These are phyloP conservation scores for Aleiodes sp. DNA, from an alignment of 1,140 invertebrate species.

Conservation along the genomic window DNA sequence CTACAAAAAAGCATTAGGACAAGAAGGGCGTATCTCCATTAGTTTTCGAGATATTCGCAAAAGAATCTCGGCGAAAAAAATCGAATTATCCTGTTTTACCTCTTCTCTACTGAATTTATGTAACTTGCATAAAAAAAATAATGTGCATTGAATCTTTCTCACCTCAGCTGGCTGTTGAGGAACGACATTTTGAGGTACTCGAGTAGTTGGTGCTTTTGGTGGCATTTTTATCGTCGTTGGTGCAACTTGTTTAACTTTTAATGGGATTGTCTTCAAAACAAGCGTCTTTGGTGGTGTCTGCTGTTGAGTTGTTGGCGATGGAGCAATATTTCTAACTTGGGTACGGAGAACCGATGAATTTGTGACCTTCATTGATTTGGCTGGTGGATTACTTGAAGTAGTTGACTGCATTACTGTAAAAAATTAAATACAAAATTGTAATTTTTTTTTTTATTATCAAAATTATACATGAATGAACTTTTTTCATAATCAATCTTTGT, in stretches of 20 bases:
- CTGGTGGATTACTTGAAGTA: constrained; percentile 38
- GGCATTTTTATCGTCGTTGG: constrained; percentile 59
- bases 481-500: not conserved
- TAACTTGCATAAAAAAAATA: no score
- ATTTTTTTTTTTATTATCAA: not conserved
- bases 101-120: no score
- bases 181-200: constrained; percentile 46
- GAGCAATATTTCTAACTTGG: constrained; percentile 54
- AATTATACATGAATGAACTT: not conserved
- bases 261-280: constrained; percentile 59
- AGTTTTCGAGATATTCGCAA: no score
- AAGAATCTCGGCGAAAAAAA: no score
- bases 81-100: no score
- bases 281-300: constrained; percentile 57
- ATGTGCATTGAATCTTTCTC: no score
- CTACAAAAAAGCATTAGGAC: no score
- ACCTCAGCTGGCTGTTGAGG: no score
- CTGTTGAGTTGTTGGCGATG: constrained; percentile 42
- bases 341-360: constrained; percentile 52
- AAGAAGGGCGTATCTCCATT: no score
- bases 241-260: constrained; percentile 60
- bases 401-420: constrained; percentile 48
- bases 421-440: not conserved
- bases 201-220: constrained; percentile 42
- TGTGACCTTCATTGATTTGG: constrained; percentile 55